Percentiles rank a stretch among this genome's conserved stretches.
phyloP scores from a whole-genome alignment of 1,140 invertebrate genomes.

The Magallana angulata region DNA sequence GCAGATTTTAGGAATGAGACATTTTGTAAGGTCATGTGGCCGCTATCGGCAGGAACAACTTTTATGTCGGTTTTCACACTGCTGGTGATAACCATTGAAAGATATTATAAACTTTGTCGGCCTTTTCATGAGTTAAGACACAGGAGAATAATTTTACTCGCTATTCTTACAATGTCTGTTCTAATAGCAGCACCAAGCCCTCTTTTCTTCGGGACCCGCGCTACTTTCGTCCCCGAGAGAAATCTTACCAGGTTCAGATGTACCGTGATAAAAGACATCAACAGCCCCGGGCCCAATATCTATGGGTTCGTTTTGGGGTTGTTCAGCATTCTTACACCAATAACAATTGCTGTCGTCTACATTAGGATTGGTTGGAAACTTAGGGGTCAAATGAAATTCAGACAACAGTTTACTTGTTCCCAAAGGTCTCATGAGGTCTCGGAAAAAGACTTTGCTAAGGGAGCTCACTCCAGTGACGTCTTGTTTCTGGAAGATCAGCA shows the following conservation, averaged over 20 bases:
- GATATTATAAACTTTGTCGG: conserved; percentile 54
- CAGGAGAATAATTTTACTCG: conserved; percentile 17
- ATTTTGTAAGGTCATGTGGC: conserved; percentile 54
- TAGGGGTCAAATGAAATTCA: conserved; percentile 10
- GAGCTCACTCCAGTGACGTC: background rate
- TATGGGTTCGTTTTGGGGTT: conserved; percentile 30
- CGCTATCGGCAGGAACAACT: conserved; percentile 44
- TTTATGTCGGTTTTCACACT: conserved; percentile 50
- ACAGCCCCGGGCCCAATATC: background rate
- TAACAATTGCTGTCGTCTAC: background rate
- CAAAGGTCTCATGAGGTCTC: background rate
- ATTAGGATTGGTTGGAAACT: conserved; percentile 38
- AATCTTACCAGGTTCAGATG: conserved; percentile 35
- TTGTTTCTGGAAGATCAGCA: background rate
- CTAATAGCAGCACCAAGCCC: background rate
- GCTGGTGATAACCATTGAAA: conserved; percentile 49
- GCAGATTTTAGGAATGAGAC: conserved; percentile 42
- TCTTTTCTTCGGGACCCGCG: conserved; percentile 32
- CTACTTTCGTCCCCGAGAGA: background rate
- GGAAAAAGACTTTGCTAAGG: background rate
- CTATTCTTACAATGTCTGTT: conserved; percentile 25
- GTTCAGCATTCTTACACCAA: conserved; percentile 7
- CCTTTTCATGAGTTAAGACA: conserved; percentile 40
- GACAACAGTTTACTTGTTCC: conserved; percentile 18
- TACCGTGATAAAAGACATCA: background rate